Base-by-base conservation (phyloP, 2,113 vertebrate species). In the Hippocampus comes region DNA sequence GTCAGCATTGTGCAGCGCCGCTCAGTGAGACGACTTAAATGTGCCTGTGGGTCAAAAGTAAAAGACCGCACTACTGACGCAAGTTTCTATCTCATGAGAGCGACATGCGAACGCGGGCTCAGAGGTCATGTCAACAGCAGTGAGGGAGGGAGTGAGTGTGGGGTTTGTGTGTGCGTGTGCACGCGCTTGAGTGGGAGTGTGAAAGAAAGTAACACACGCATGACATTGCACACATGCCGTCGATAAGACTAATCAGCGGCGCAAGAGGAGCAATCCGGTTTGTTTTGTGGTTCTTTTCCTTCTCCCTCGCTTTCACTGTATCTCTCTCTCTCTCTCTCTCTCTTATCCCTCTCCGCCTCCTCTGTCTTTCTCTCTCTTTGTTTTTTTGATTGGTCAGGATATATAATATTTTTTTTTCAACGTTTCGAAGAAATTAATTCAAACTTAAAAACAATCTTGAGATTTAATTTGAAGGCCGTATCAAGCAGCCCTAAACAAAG, bases 41-140 rank as follows among this genome's bases (percentile, higher is more conserved):
- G 43, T 20, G 48, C 27, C 30, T 30, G 27, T 21, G 27, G 21
- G 63, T 43, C 63, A 46, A 65, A 43, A 14, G 21, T 43, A 23
- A 61, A 61, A 65, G 41, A 3, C n/a, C 41, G 15, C 41, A 15
- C n/a, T 5, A 18, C 60, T 83, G 76, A 55, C 43, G 12, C 74
- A 73, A 81, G 20, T 5, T 7, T n/a, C 12, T 42, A 70, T 78
- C 63, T 67, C 68, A 57, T 48, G 53, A 66, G 55, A 75, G 71
- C 65, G 72, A 4, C 59, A 71, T 0, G 57, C 73, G 60, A 68
- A 71, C 70, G 77, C 1, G 55, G 46, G 83, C 76, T 78, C 77
- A 82, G 51, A 71, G 79, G 67, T 21, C 53, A 3, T 57, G 46
- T 21, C 68, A 70, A 79, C 65, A 41, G 64, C n/a, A 77, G 43